phyloP scores from a whole-genome alignment of 2,797 vertebrate genomes.

The Hydrolagus colliei region DNA sequence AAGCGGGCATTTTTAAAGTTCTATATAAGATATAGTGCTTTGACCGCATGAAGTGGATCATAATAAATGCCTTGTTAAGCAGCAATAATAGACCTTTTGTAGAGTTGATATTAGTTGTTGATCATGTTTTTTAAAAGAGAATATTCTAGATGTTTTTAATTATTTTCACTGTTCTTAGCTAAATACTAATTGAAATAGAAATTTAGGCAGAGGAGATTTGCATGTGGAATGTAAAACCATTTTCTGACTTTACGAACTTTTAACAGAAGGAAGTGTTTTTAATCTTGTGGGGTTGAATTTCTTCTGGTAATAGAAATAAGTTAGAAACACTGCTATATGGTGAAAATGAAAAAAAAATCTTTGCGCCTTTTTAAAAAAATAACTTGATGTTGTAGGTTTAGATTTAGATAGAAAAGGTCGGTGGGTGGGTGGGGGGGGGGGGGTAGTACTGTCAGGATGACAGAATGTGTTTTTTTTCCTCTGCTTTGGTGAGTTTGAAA shows the following conservation, averaged over 20 bases:
- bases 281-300: constrained; percentile 64
- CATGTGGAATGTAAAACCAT: constrained; percentile 72
- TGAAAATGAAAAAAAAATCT: constrained; percentile 62
- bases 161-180: constrained; percentile 64
- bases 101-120: constrained; percentile 72
- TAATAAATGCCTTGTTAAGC: constrained; percentile 74
- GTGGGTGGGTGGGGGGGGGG: constrained; percentile 49
- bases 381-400: constrained; percentile 76
- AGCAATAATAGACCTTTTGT: constrained; percentile 76
- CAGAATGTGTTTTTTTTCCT: constrained; percentile 50
- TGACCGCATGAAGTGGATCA: constrained; percentile 71
- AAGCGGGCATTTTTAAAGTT: constrained; percentile 67
- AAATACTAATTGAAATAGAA: constrained; percentile 67
- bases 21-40: constrained; percentile 67
- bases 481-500: constrained; percentile 65
- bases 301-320: constrained; percentile 78
- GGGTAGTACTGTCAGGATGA: constrained; percentile 63
- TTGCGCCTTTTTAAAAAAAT: constrained; percentile 56
- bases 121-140: constrained; percentile 68
- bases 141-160: constrained; percentile 77
- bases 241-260: constrained; percentile 71
- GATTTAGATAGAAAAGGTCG: too few relatives aligned
- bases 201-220: constrained; percentile 58
- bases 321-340: constrained; percentile 77
- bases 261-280: constrained; percentile 82